Conservation (phyloP, 2,888 invertebrate genomes). For the Lamellibrachia columna region DNA sequence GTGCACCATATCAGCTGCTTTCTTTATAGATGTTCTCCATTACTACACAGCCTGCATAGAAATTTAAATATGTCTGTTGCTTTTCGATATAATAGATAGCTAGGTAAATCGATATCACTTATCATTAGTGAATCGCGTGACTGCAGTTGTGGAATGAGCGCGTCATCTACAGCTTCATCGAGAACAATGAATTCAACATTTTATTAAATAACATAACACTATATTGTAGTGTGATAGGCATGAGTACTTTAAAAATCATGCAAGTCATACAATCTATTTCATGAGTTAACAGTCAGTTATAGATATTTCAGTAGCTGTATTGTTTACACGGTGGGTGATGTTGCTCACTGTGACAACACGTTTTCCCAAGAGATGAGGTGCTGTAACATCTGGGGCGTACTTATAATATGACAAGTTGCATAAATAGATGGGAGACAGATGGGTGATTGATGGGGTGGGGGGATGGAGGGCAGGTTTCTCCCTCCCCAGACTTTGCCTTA, state of each 20-base stretch:
- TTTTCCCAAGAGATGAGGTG: not conserved
- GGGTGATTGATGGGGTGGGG: not conserved
- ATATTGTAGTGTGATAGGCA: too few species aligned
- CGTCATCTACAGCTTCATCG: not conserved
- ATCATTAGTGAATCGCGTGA: not conserved
- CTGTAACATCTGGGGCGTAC: not conserved
- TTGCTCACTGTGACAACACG: not conserved
- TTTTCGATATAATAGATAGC: not conserved
- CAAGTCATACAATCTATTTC: not conserved
- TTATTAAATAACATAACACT: too few species aligned
- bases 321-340: not conserved
- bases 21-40: not conserved
- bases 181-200: not conserved
- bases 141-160: not conserved
- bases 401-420: not conserved
- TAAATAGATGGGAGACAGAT: not conserved
- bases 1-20: not conserved
- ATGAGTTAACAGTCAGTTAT: not conserved
- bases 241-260: not conserved
- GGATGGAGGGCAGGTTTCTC: not conserved
- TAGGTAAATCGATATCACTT: not conserved
- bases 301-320: not conserved
- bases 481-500: not conserved
- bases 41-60: not conserved
- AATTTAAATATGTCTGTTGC: not conserved